Base-by-base conservation (phyloP, 2,113 vertebrate species). In the Mesitornis unicolor region DNA sequence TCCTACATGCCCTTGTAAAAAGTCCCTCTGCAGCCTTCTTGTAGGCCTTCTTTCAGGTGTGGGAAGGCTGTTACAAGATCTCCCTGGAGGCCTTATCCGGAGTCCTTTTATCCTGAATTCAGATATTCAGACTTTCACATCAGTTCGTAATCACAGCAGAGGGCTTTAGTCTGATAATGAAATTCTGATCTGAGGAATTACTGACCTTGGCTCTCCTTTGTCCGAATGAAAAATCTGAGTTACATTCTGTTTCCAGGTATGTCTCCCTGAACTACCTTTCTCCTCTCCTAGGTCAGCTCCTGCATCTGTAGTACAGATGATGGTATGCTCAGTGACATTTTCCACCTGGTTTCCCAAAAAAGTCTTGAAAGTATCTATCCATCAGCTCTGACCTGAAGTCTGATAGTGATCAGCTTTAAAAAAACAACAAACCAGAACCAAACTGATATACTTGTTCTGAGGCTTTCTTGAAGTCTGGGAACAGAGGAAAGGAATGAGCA, bases 311-410 rank as follows among this genome's bases (percentile, higher is more conserved):
- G 7, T 7, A n/a, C 38, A 51, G 29, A 59, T n/a, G 42, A 71
- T 60, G 10, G 54, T 71, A 87, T 64, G 51, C 57, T 48, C 64
- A 84, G 47, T 87, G 89, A 92, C 94, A 89, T 94, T 94, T 95
- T 82, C 84, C 42, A 87, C 77, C 81, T 87, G 43, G 11, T 82
- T 96, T 94, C 81, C 56, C 59, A 63, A 69, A 45, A 60, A 53
- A 48, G 28, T 42, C 61, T 82, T 42, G n/a, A 29, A 81, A 51
- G 28, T 48, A 45, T 89, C 51, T 45, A 17, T 51, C 67, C 13
- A 81, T 84, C 47, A 91, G 56, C 68, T 64, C 84, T 89, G 84
- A 68, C 57, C 40, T 47, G 31, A 50, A 65, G 36, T 61, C n/a
- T 91, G 78, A 53, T 13, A 56, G 36, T 22, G 53, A 87, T 75